Evolutionary conservation across 2,888 invertebrate species (phyloP).

Genomic region (Cryptus armator): DNA sequence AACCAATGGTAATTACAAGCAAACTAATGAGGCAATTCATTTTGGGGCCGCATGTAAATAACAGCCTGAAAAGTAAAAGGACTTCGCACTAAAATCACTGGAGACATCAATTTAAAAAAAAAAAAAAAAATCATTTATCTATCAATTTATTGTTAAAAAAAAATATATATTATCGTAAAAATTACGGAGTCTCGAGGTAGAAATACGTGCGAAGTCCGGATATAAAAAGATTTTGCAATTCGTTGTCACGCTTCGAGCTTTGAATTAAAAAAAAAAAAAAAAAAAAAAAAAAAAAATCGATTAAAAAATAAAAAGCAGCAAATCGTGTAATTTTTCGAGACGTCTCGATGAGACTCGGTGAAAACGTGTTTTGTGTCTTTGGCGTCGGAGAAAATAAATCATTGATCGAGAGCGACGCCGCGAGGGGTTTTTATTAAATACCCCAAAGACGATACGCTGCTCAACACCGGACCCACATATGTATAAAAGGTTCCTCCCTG

Average conservation of each 20-base stretch:
- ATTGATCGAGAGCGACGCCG: slow-evolving; percentile 39
- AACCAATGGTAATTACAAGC: slow-evolving; percentile 59
- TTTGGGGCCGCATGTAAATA: slow-evolving; percentile 84
- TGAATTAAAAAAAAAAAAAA: background rate
- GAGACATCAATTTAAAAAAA: slow-evolving; percentile 69
- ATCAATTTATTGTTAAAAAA: background rate
- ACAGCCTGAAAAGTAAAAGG: slow-evolving; percentile 74
- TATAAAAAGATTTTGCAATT: slow-evolving; percentile 52
- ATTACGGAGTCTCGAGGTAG: slow-evolving; percentile 55
- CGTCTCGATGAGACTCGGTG: background rate
- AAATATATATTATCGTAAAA: slow-evolving; percentile 1
- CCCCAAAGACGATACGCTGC: slow-evolving; percentile 26
- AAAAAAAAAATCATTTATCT: background rate
- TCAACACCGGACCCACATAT: slow-evolving; percentile 57
- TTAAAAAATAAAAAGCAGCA: slow-evolving; percentile 29
- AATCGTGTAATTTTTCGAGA: background rate
- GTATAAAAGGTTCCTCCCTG: slow-evolving; percentile 77
- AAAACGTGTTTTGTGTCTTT: slow-evolving; percentile 17
- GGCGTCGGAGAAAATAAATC: slow-evolving; percentile 4
- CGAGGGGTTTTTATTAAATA: slow-evolving; percentile 25
- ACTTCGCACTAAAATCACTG: slow-evolving; percentile 77
- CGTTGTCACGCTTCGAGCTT: slow-evolving; percentile 59
- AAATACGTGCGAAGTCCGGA: slow-evolving; percentile 58
- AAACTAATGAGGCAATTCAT: slow-evolving; percentile 67
- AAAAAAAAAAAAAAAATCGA: background rate